These are phyloP conservation scores for human (Homo sapiens) DNA, from an alignment of 2,113 vertebrate species.

Conservation along the genomic window GRCh38 chr14:41037501-41038000, in stretches of 20 bases:
- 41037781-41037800: accelerated
- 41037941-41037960: neutral
- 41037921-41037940: neutral
- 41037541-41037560: neutral
- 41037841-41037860: neutral
- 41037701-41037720: neutral
- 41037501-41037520: neutral
- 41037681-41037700: neutral
- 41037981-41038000: neutral
- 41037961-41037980: neutral
- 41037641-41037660: accelerated
- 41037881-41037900: accelerated
- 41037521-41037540: neutral
- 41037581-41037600: accelerated
- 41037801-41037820: neutral
- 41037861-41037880: neutral
- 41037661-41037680: neutral
- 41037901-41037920: neutral
- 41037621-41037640: neutral
- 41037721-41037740: neutral
- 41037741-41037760: neutral
- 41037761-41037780: neutral
- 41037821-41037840: accelerated
- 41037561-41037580: neutral
- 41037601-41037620: neutral